Conservation (phyloP, 2,888 invertebrate species). For the Lordiphosa fenestrarum region DNA sequence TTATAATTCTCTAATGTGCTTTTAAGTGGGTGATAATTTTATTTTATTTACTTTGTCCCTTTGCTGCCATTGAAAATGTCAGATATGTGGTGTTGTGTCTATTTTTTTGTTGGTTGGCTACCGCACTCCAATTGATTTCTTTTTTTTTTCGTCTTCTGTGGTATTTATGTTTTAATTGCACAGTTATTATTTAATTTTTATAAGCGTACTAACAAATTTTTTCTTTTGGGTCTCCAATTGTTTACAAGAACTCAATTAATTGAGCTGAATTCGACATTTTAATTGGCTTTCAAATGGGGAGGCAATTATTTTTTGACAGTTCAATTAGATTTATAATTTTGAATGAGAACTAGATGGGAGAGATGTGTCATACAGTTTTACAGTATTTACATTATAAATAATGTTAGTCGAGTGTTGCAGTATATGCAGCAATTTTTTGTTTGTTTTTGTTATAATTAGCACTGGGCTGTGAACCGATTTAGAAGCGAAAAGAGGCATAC, state of each 20-base stretch:
- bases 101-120: constrained; percentile 26
- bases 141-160: constrained; percentile 5
- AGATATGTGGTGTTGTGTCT: constrained; percentile 30
- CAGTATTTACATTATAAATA: too few relatives aligned
- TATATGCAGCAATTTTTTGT: too few relatives aligned
- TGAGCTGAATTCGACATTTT: constrained; percentile 35
- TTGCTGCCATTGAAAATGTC: constrained; percentile 20
- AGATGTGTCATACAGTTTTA: too few relatives aligned
- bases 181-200: constrained; percentile 5
- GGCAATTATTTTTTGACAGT: constrained; percentile 35
- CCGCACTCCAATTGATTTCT: constrained; percentile 64
- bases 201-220: constrained; percentile 1
- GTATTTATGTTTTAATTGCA: constrained; percentile 1
- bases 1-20: constrained; percentile 41
- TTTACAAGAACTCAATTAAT: constrained; percentile 18
- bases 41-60: constrained; percentile 37
- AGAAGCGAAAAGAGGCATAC: too few relatives aligned
- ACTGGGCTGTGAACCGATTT: too few relatives aligned
- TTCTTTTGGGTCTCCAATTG: constrained; percentile 3
- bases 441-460: too few relatives aligned
- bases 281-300: constrained; percentile 17
- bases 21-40: constrained; percentile 48
- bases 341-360: too few relatives aligned
- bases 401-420: too few relatives aligned
- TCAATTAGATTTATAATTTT: constrained; percentile 20